Evolutionary conservation across 2,113 vertebrate genomes (phyloP), one percentile per base, ranked within the genome.

Genomic region (Varanus salvator): DNA sequence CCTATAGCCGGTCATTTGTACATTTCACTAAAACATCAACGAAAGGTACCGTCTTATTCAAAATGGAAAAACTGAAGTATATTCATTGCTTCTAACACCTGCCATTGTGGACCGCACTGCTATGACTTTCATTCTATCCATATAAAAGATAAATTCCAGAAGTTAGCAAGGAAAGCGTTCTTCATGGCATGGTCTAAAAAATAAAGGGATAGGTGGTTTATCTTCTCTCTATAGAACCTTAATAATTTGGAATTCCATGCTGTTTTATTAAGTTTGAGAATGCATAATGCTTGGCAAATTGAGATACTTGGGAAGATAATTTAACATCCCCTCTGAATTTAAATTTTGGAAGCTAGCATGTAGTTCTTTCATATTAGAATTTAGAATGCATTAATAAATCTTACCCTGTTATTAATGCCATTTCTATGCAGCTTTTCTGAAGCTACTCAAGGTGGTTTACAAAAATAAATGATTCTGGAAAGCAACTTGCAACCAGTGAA

Each of bases 1-100:
- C 92, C 21, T 71, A 95, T 96, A 90, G 89, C 1, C 27, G 93
- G 90, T 95, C 95, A 96, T 96, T 96, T 96, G 92, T 96, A 96
- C 92, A 89, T 93, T 92, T 95, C 95, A 95, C 89, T 95, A 95
- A 94, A 96, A 96, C 93, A 95, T 95, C 89, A 89, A 87, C 82
- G 3, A 34, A 89, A 60, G 86, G 27, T 77, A 50, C 48, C 84
- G 60, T 29, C 75, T 95, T 87, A 90, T 94, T 93, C 84, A 95
- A 86, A 95, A 95, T 94, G 95, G 85, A 95, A 93, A 72, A 76
- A 92, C 29, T 52, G 90, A 93, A 69, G 80, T 75, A 91, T 68
- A 87, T 80, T 21, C 90, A 27, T 90, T 85, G 86, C 90, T 91
- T 90, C 27, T 89, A 87, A 85, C 72, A 87, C 48, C 93, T 96